Evolutionary conservation across 2,888 invertebrate genomes (phyloP).

Genomic region (Eupelmus urozonus): DNA sequence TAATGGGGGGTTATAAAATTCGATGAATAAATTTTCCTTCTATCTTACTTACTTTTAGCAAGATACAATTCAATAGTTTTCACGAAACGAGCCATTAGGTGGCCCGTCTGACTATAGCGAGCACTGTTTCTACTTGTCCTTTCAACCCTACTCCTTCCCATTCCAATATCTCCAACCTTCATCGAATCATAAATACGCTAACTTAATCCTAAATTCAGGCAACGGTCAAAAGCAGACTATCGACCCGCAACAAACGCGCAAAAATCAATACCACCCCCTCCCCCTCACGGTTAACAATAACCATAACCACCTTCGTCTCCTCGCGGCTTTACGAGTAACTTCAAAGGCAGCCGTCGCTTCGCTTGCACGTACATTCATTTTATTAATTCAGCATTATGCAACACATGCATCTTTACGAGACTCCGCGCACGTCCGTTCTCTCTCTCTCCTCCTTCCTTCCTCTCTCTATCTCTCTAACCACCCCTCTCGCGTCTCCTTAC

Average conservation of each 20-base stretch:
- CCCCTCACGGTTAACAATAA: background rate
- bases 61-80: too few species aligned
- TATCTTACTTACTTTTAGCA: too few species aligned
- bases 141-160: too few species aligned
- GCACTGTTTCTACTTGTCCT: background rate
- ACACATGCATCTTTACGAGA: conserved; percentile 31
- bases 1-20: too few species aligned
- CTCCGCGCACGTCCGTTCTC: too few species aligned
- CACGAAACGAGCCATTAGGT: too few species aligned
- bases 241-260: too few species aligned
- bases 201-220: too few species aligned
- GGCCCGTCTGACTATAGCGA: background rate
- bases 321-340: background rate
- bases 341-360: background rate
- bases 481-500: conserved; percentile 26
- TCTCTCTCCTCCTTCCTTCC: background rate
- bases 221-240: too few species aligned
- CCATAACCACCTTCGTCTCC: background rate
- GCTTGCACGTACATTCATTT: background rate
- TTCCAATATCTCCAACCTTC: too few species aligned
- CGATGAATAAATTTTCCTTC: too few species aligned
- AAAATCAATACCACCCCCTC: background rate
- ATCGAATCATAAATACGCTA: too few species aligned
- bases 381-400: conserved; percentile 38
- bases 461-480: conserved; percentile 4